A percentile compares a stretch with the other conserved stretches of the same genome.
Evolutionary conservation across 2,113 vertebrate genomes (phyloP).

Genomic region (Vicugna pacos): DNA sequence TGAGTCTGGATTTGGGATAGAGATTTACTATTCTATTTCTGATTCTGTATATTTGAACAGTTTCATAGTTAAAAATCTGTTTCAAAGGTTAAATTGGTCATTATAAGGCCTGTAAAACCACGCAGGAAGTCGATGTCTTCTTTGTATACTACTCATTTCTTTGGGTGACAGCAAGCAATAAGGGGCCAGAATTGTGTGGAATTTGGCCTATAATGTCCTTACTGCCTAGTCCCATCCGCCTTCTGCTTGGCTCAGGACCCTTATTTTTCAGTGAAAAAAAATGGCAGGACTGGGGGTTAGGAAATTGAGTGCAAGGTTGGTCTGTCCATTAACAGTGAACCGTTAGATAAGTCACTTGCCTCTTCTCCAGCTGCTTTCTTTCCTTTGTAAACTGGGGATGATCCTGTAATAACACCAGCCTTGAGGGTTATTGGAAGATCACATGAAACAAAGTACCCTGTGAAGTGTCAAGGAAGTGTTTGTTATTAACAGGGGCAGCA

Average conservation of each 20-base stretch:
- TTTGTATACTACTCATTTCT: not conserved
- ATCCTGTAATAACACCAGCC: not conserved
- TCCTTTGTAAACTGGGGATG: not conserved
- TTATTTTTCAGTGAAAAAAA: not conserved
- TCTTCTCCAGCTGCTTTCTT: not conserved
- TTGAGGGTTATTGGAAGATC: not conserved
- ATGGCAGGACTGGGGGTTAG: not conserved
- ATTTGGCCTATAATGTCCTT: not conserved
- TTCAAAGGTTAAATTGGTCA: not conserved
- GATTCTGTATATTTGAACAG: not conserved
- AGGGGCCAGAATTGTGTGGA: not conserved
- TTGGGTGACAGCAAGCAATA: not conserved
- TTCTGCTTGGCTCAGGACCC: not conserved
- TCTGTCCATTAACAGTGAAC: not conserved
- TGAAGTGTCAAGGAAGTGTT: not conserved
- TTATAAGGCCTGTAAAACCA: not conserved
- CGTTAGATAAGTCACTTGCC: not conserved
- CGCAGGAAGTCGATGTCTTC: not conserved
- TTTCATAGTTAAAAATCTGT: slow-evolving; percentile 32
- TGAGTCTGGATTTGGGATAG: not conserved
- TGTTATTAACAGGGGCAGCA: not conserved
- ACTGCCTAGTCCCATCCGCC: not conserved
- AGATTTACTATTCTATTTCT: not conserved
- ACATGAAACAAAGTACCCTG: not conserved
- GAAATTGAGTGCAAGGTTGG: not conserved